Base-by-base conservation (phyloP, 2,888 invertebrate genomes). In the Anoncus sp. region DNA sequence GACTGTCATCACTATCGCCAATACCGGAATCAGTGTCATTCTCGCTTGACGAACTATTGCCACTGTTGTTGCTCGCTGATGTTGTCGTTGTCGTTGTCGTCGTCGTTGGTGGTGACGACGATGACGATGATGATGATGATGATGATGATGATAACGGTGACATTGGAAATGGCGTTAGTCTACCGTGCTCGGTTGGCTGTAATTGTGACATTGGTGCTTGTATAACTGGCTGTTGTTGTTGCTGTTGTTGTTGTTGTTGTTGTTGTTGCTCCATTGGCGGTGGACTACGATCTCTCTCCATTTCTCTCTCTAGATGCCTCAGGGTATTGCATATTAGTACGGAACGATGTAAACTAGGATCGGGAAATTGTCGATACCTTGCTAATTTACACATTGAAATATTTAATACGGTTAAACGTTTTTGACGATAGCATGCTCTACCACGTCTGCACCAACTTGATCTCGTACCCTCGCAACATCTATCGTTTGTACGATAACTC, bases 261-360 rank as follows among this genome's bases (percentile, higher is more conserved):
- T n/a, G n/a, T n/a, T 6, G 40, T 14, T 4, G 67, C 81, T 89
- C 89, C 86, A 90, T 88, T 27, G 90, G 91, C 74, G 90, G 90
- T 60, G 90, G 91, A 84, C 90, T 90, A 59, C 89, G 93, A 90
- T 94, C 95, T 75, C 94, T 92, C 90, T 97, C 97, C 94, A 98
- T 96, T 92, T 98, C 98, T 71, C 96, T 94, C 92, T 98, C 98
- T 88, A 98, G 95, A 90, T 95, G 94, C 90, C 97, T 95, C 82
- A 98, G 91, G 72, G 98, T 98, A 92, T 98, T 98, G 93, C 97
- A 97, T 87, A 98, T 98, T 80, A 98, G 94, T 89, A 98, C 98
- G 59, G 97, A 98, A 80, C 97, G 95, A 86, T 97, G 94, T 76
- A 98, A 92, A 79, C 97, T 97, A 51, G 98, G 97, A 91, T 98